phyloP scores from a whole-genome alignment of 2,888 invertebrate genomes.

The Neelides folsomi region DNA sequence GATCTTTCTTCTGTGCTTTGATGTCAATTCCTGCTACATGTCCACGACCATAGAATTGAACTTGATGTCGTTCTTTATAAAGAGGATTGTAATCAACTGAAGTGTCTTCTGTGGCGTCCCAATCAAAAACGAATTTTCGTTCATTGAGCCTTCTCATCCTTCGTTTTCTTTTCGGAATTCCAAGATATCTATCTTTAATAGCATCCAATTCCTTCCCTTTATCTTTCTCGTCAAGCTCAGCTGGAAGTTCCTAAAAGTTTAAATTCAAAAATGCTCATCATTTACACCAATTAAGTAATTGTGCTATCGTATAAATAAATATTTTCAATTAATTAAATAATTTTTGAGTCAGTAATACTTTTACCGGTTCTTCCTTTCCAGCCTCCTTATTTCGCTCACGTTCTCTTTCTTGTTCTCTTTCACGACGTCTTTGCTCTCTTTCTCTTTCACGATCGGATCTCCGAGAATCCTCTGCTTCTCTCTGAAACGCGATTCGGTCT shows the following conservation, averaged over 20 bases:
- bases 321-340: no score
- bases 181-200: constrained; percentile 88
- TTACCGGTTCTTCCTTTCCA: constrained; percentile 12
- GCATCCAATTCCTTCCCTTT: constrained; percentile 88
- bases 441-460: constrained; percentile 32
- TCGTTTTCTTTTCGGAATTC: constrained; percentile 81
- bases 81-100: constrained; percentile 92
- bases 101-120: constrained; percentile 98
- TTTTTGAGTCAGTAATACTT: no score
- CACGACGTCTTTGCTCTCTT: constrained; percentile 22
- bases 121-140: constrained; percentile 98
- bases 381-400: constrained; percentile 37
- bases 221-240: constrained; percentile 47
- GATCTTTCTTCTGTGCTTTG: constrained; percentile 86
- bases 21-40: constrained; percentile 97
- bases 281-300: no score
- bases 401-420: constrained; percentile 38
- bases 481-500: constrained; percentile 45
- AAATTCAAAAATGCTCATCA: no score
- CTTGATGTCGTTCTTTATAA: constrained; percentile 51
- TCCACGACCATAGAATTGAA: constrained; percentile 95
- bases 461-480: constrained; percentile 33
- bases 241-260: not conserved
- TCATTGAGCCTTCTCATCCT: constrained; percentile 88
- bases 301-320: no score